Conservation (phyloP, 2,888 invertebrate species). For the Antheraea assamensis region DNA sequence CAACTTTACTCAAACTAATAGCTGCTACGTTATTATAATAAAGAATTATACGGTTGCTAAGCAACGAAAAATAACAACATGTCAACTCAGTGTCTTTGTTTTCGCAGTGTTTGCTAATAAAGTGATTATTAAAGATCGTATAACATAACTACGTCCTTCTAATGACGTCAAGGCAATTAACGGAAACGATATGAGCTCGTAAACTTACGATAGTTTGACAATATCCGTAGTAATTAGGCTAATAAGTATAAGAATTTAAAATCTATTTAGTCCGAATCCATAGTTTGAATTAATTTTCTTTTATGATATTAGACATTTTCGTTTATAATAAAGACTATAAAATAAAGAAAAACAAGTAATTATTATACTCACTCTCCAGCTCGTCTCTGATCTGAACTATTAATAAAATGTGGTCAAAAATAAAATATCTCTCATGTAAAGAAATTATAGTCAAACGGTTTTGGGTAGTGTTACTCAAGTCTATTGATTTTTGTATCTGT, state of each 20-base stretch:
- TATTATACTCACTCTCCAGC: not conserved
- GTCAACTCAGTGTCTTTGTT: conserved; percentile 1
- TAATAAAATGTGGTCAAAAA: not conserved
- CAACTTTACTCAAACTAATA: too few relatives aligned
- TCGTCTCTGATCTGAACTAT: not conserved
- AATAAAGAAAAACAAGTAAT: not conserved
- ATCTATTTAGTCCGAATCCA: too few relatives aligned
- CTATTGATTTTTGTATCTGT: not conserved
- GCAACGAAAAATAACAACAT: conserved; percentile 22
- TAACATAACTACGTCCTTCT: not conserved
- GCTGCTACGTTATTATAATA: too few relatives aligned
- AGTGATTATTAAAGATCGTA: conserved; percentile 4
- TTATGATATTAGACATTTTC: too few relatives aligned
- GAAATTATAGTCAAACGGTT: not conserved
- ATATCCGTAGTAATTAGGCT: not conserved
- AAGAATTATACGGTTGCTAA: conserved; percentile 15
- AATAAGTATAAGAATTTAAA: not conserved
- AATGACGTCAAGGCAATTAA: conserved; percentile 13
- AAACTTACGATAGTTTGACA: not conserved
- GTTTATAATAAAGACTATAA: too few relatives aligned
- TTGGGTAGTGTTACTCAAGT: not conserved
- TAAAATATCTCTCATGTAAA: not conserved
- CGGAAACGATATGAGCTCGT: not conserved
- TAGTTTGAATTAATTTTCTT: too few relatives aligned
- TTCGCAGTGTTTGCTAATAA: not conserved